Conservation (phyloP, 2,888 invertebrate species). For the Pterostichus madidus region DNA sequence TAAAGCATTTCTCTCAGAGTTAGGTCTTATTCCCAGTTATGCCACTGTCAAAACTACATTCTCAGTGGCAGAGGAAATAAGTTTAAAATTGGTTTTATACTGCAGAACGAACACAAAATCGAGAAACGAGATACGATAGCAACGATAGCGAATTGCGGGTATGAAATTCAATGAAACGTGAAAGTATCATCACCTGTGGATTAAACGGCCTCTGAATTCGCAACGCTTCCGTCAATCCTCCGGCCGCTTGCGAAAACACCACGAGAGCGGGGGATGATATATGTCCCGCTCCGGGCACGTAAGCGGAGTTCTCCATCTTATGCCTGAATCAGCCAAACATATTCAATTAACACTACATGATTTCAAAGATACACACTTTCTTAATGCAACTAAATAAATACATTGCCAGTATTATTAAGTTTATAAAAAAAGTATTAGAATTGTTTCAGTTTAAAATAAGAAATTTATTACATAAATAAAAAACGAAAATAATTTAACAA, state of each 20-base stretch:
- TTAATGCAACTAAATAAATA: background rate
- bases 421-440: too few species aligned
- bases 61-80: slow-evolving; percentile 44
- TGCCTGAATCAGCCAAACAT: slow-evolving; percentile 42
- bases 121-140: slow-evolving; percentile 2
- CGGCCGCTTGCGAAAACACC: slow-evolving; percentile 87
- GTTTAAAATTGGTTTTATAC: slow-evolving; percentile 7
- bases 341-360: slow-evolving; percentile 17
- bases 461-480: too few species aligned
- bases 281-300: slow-evolving; percentile 85
- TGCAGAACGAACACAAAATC: background rate
- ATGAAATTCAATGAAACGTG: slow-evolving; percentile 37
- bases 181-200: slow-evolving; percentile 81
- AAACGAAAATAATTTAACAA: too few species aligned
- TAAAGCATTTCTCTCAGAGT: background rate
- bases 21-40: slow-evolving; percentile 15
- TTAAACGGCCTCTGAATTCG: slow-evolving; percentile 88
- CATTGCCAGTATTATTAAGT: too few species aligned
- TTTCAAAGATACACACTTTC: slow-evolving; percentile 6
- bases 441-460: too few species aligned
- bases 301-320: slow-evolving; percentile 86
- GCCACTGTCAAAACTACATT: slow-evolving; percentile 46
- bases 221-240: slow-evolving; percentile 86
- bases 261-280: slow-evolving; percentile 87
- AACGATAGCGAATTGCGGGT: slow-evolving; percentile 7